These are phyloP conservation scores for Drosophila sucinea DNA, from an alignment of 1,140 invertebrate genomes.

Conservation along the genomic window DNA sequence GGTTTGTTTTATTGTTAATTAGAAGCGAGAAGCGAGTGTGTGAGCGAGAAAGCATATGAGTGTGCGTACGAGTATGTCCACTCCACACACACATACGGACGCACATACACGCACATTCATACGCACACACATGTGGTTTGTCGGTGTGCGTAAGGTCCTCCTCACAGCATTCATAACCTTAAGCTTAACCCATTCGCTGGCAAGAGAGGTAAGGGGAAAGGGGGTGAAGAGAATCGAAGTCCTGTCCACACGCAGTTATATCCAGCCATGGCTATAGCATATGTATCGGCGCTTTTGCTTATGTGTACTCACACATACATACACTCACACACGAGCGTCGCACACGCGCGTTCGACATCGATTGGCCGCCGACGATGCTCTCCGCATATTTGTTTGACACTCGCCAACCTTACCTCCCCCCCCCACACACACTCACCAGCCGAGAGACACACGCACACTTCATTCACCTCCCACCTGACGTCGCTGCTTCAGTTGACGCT, in stretches of 20 bases:
- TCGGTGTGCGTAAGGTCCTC: conserved; percentile 2
- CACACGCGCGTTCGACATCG: conserved; percentile 76
- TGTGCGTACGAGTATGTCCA: conserved; percentile 48
- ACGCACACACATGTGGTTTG: not conserved
- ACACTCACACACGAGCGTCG: conserved; percentile 59
- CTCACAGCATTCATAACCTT: not conserved
- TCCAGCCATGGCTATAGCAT: conserved; percentile 55
- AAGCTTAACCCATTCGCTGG: conserved; percentile 15
- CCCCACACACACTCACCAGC: not conserved
- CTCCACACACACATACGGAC: conserved; percentile 12
- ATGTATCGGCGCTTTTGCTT: conserved; percentile 60
- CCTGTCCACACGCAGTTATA: conserved; percentile 15
- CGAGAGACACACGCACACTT: not conserved
- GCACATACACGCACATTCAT: not conserved
- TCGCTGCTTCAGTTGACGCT: conserved; percentile 22
- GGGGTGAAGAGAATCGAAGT: not conserved
- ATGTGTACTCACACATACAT: conserved; percentile 44
- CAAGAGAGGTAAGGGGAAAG: not conserved
- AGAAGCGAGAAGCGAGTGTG: conserved; percentile 3
- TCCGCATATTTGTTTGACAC: conserved; percentile 61
- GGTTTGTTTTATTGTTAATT: conserved; percentile 61
- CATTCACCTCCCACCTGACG: conserved; percentile 36
- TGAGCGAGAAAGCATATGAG: conserved; percentile 30
- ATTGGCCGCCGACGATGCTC: conserved; percentile 69
- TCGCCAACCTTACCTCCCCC: conserved; percentile 20